These are phyloP conservation scores for Orthonevra nobilis DNA, from an alignment of 2,888 invertebrate genomes.

Conservation along the genomic window DNA sequence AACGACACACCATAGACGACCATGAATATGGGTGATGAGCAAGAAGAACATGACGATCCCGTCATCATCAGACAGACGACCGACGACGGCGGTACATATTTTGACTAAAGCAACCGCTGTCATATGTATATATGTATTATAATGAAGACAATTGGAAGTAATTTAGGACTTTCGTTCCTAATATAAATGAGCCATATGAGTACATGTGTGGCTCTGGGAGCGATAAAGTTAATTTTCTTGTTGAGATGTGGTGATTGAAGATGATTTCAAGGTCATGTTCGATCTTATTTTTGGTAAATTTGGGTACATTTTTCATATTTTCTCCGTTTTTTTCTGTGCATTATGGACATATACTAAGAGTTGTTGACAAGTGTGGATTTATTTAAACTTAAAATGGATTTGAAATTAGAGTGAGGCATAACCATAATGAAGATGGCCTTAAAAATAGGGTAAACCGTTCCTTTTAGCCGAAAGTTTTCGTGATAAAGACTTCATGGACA, in stretches of 20 bases:
- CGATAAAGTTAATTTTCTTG: slow-evolving; percentile 32
- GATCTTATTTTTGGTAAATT: slow-evolving; percentile 47
- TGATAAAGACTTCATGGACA: too few relatives aligned
- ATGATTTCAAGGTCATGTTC: slow-evolving; percentile 51
- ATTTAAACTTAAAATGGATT: too few relatives aligned
- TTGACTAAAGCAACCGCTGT: slow-evolving; percentile 40
- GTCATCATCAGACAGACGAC: slow-evolving; percentile 19
- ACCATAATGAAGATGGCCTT: neutral
- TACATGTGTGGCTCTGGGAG: slow-evolving; percentile 14
- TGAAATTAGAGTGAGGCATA: too few relatives aligned
- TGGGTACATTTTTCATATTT: slow-evolving; percentile 13
- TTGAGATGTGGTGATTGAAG: slow-evolving; percentile 46
- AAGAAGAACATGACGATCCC: slow-evolving; percentile 52
- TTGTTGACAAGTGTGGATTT: slow-evolving; percentile 15
- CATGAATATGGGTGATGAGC: slow-evolving; percentile 53
- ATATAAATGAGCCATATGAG: neutral
- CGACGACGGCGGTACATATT: slow-evolving; percentile 12
- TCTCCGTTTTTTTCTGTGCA: too few relatives aligned
- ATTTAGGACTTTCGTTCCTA: slow-evolving; percentile 52
- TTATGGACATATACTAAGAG: too few relatives aligned
- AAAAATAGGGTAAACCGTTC: too few relatives aligned
- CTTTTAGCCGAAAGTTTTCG: too few relatives aligned
- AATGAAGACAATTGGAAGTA: slow-evolving; percentile 67
- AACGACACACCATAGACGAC: too few relatives aligned
- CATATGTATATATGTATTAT: too few relatives aligned